Percentiles rank a stretch among this genome's conserved stretches.
Evolutionary conservation across 2,113 vertebrate genomes (phyloP).

Genomic region (Microtus ochrogaster): DNA sequence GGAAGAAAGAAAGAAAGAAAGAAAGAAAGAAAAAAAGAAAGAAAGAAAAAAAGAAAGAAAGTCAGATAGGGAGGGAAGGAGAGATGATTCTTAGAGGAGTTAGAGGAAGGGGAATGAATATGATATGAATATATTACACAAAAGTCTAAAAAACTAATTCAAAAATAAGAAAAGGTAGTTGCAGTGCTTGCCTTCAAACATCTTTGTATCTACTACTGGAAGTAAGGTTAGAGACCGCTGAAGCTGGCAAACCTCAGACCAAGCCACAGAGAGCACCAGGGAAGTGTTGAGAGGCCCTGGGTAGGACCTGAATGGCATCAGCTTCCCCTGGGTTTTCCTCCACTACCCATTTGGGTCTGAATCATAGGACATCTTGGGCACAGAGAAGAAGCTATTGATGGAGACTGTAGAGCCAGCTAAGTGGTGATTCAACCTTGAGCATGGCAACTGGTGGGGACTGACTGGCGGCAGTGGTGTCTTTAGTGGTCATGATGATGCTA

Average conservation of each 20-base stretch:
- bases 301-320: too few species aligned
- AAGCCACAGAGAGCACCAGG: neutral
- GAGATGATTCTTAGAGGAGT: neutral
- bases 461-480: accelerated
- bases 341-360: neutral
- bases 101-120: neutral
- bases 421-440: accelerated
- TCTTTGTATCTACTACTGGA: too few species aligned
- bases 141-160: neutral
- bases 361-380: neutral
- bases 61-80: neutral
- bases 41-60: neutral
- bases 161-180: neutral
- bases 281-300: neutral
- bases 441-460: neutral
- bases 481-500: too few species aligned
- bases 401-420: neutral
- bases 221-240: neutral
- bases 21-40: neutral
- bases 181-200: neutral
- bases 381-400: neutral
- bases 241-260: neutral
- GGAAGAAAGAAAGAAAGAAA: too few species aligned
- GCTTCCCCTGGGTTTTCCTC: neutral
- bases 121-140: neutral